Base-by-base conservation (phyloP, 64 coral and sea anemone species). In the Astreopora myriophthalma region DNA sequence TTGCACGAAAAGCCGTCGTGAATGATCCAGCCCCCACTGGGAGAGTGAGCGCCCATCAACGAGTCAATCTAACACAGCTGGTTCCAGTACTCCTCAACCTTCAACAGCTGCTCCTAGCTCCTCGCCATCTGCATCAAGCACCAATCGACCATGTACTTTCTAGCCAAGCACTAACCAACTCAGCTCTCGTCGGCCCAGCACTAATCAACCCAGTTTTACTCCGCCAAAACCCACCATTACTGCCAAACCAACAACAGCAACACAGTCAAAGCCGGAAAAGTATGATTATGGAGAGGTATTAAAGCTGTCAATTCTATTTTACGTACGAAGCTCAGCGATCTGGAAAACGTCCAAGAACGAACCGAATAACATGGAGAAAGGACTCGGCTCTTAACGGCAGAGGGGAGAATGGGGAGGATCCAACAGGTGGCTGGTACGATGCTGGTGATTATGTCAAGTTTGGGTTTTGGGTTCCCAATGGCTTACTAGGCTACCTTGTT, bases 391-490 rank as follows among this genome's bases (percentile, higher is more conserved):
- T 93, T 23, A 73, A 65, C 13, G 96, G 93, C 44, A 73, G 10
- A 49, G 93, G 93, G 13, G 7, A 86, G 13, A 92, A 86, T 22
- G 89, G 93, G 8, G 93, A 95, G 46, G 89, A 98, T 33, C 40
- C 95, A 75, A 92, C 96, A 42, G 96, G 96, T 36, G 96, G 93
- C 64, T 98, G 96, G 96, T 98, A 98, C 63, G 96, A 98, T 72
- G 96, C 96, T 68, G 96, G 96, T 26, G 96, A 98, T 87, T 95
- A 88, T 61, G 96, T 98, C 42, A 98, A 98, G 78, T 98, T 98
- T 92, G 93, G 93, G 3, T 98, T 98, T 75, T 92, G 93, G 93
- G 3, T 98, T 98, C 69, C 93, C 93, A 30, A 98, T 95, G 93
- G 93, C 93, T 48, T 95, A 76, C 27, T 79, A 68, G 36, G 85